Evolutionary conservation across 1,140 invertebrate species (phyloP).

Genomic region (Hypsibius dujardini): DNA sequence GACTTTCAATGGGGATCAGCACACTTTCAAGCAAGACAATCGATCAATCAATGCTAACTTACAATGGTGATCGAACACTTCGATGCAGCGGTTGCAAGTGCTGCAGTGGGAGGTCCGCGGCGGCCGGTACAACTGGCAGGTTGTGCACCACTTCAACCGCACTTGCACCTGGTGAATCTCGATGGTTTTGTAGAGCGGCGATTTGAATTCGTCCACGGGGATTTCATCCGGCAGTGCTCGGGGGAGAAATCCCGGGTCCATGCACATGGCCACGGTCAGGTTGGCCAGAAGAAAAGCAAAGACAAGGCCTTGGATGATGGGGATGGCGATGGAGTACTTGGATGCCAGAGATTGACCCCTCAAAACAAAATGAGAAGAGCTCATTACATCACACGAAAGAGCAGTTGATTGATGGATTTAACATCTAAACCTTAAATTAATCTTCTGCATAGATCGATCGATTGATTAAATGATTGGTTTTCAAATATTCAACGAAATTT

Average conservation of each 20-base stretch:
- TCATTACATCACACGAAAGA: too few relatives aligned
- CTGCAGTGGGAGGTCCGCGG: slow-evolving; percentile 96
- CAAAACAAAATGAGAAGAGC: too few relatives aligned
- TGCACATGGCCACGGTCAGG: slow-evolving; percentile 92
- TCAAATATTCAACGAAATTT: too few relatives aligned
- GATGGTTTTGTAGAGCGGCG: slow-evolving; percentile 90
- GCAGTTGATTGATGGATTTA: too few relatives aligned
- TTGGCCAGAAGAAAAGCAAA: slow-evolving; percentile 93
- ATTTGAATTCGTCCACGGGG: slow-evolving; percentile 85
- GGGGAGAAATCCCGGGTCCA: slow-evolving; percentile 97
- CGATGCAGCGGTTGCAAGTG: slow-evolving; percentile 95
- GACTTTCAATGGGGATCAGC: too few relatives aligned
- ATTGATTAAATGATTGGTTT: too few relatives aligned
- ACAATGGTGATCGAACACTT: slow-evolving; percentile 99
- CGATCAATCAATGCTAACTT: too few relatives aligned
- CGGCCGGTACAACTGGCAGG: slow-evolving; percentile 96
- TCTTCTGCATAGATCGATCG: too few relatives aligned
- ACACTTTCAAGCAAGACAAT: too few relatives aligned
- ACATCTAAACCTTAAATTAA: too few relatives aligned
- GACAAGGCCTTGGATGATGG: slow-evolving; percentile 75
- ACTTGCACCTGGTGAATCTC: slow-evolving; percentile 96
- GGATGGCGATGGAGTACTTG: too few relatives aligned
- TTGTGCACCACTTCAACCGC: slow-evolving; percentile 99
- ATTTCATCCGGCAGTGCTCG: slow-evolving; percentile 85
- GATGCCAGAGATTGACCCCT: too few relatives aligned